Conservation (phyloP, 2,797 vertebrate genomes). For the Tragopan temminckii region DNA sequence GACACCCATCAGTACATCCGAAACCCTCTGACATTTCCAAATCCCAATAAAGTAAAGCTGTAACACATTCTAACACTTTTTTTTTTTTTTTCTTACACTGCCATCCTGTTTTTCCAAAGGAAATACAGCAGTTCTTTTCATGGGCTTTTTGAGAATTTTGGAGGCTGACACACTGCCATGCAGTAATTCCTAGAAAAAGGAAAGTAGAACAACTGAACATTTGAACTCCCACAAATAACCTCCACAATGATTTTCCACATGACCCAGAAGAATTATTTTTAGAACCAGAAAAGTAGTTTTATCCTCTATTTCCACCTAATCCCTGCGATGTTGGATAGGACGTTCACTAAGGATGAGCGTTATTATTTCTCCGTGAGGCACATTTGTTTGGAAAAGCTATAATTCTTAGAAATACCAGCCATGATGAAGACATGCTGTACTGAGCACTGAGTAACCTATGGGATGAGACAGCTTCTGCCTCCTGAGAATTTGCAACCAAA, state of each 20-base stretch:
- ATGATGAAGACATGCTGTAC: slow-evolving; percentile 53
- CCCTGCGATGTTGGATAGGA: slow-evolving; percentile 28
- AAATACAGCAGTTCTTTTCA: slow-evolving; percentile 70
- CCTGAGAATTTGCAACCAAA: not conserved
- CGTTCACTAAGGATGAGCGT: slow-evolving; percentile 16
- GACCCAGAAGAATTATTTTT: slow-evolving; percentile 67
- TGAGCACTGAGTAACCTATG: not conserved
- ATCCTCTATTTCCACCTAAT: slow-evolving; percentile 52
- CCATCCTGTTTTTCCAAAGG: slow-evolving; percentile 69
- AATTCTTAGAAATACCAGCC: slow-evolving; percentile 69
- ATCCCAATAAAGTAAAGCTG: slow-evolving; percentile 22
- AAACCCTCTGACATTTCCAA: slow-evolving; percentile 9
- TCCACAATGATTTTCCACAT: slow-evolving; percentile 60
- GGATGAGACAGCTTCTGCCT: slow-evolving; percentile 18
- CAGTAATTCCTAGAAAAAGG: slow-evolving; percentile 70
- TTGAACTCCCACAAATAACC: slow-evolving; percentile 70
- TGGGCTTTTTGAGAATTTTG: slow-evolving; percentile 33
- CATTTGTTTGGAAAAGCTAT: slow-evolving; percentile 19
- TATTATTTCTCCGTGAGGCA: slow-evolving; percentile 28
- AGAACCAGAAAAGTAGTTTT: slow-evolving; percentile 50
- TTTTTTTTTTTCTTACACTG: not conserved
- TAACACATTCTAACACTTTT: slow-evolving; percentile 60
- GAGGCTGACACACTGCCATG: slow-evolving; percentile 48
- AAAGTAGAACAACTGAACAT: slow-evolving; percentile 70
- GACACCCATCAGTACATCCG: not conserved